Evolutionary conservation across 2,113 vertebrate genomes (phyloP), one percentile per base, ranked within the genome.

Genomic region (Callipepla californica): DNA sequence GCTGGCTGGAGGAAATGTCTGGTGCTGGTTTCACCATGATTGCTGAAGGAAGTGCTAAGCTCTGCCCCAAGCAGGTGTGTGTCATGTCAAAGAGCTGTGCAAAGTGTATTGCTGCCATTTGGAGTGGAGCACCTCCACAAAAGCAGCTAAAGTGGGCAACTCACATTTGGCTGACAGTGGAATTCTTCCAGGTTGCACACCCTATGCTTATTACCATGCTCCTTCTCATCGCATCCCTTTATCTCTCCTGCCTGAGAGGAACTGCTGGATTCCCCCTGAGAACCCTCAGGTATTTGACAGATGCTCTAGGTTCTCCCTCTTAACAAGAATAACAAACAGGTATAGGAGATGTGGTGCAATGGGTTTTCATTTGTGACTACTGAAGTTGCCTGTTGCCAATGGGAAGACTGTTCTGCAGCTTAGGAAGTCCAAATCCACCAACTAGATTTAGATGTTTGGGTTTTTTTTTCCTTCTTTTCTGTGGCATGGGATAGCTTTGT

Each of bases 201-300:
- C 1, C 21, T 1, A 1, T 3, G 8, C 25, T 28, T 23, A 13
- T 61, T 77, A 2, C 34, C 18, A 14, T 30, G 2, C 14, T 61
- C 47, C 74, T 76, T 25, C 25, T 15, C 48, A 1, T 4, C 55
- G 28, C 34, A 51, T 16, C 44, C 11, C 5, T 7, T n/a, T 13
- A 16, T 14, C 8, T 21, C 47, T 73, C 40, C 55, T 67, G 26
- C 15, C 25, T 20, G 32, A 30, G 5, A 17, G 68, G 30, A 3
- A 7, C 65, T 63, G 2, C 21, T 50, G 67, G 21, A 53, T 74
- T 58, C 14, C 55, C 57, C 34, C 61, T 62, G 38, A 26, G 51
- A 42, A 67, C 51, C 11, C 38, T n/a, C 38, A 51, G 10, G 38
- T 26, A 6, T 23, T 20, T 68, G 44, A 2, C 14, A 79, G 47